Evolutionary conservation across 2,888 invertebrate species (phyloP), one percentile per base, ranked within the genome.

Genomic region (Plusia festucae): DNA sequence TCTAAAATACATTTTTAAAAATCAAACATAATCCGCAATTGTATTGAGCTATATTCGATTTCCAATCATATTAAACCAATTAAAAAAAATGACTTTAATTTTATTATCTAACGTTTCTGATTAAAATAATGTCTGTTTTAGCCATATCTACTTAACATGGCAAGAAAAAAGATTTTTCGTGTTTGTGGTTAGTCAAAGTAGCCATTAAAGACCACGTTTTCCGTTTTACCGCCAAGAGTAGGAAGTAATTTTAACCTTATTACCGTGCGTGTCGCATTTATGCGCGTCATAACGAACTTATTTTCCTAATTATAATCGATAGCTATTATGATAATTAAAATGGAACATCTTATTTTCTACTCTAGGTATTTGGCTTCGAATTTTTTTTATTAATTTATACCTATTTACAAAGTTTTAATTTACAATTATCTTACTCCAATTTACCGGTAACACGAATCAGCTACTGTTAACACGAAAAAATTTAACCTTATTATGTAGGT

Each of bases 401-500:
- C 60, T 82, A 82, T 81, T 73, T 82, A 82, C 84, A 83, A 9
- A 27, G 58, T 53, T 64, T 68, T 73, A 65, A 49, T 76, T 77
- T 83, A 79, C 76, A 83, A 83, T 79, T 78, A 76, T 49, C 65
- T 77, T 64, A 76, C 67, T 78, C 68, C 70, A 61, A 72, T 66
- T 66, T 63, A 63, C 54, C 49, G 60, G 60, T 82, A 76, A 81
- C 78, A 75, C 57, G 59, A 68, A 71, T 65, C 63, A 61, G 59
- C 78, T 80, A 81, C 68, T 51, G 22, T 60, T 46, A 73, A 79
- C 68, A 72, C 64, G 22, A 40, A 65, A 62, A 58, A 67, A 30
- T 57, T 51, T 56, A 44, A 69, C 32, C 44, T 51, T 66, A 61
- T 24, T 5, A 24, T 24, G 9, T 30, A 7, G 30, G 61, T 34